phyloP scores from a whole-genome alignment of 2,888 invertebrate genomes.

The Drosophila mimetica region DNA sequence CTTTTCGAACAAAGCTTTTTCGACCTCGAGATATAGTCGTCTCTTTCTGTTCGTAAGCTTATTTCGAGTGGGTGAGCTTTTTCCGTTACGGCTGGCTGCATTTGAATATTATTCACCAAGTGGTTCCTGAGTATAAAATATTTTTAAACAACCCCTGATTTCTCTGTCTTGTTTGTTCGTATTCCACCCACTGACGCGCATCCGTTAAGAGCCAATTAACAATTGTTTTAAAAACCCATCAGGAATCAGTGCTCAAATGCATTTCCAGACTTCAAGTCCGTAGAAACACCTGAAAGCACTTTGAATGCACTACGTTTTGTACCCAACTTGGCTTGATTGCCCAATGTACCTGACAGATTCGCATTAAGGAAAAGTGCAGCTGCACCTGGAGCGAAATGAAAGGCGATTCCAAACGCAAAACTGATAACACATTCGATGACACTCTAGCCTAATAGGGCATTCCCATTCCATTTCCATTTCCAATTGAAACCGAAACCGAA shows the following conservation, averaged over 20 bases:
- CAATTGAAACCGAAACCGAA: constrained; percentile 1
- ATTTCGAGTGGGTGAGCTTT: constrained; percentile 3
- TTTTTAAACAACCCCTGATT: background rate
- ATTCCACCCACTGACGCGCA: background rate
- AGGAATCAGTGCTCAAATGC: background rate
- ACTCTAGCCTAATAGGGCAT: constrained; percentile 12
- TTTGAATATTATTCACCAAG: constrained; percentile 4
- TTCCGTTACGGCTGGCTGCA: constrained; percentile 8
- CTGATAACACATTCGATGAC: constrained; percentile 12
- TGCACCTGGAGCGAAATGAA: constrained; percentile 14
- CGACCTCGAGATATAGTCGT: background rate
- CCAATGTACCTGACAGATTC: constrained; percentile 1
- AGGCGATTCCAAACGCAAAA: background rate
- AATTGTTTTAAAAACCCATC: background rate
- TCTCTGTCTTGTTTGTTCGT: constrained; percentile 5
- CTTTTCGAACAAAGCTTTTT: constrained; percentile 10
- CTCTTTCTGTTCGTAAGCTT: background rate
- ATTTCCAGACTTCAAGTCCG: background rate
- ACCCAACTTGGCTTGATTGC: constrained; percentile 4
- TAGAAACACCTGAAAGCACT: constrained; percentile 32
- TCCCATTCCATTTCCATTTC: constrained; percentile 13
- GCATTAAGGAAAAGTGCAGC: background rate
- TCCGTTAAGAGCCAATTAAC: constrained; percentile 7
- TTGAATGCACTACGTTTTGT: background rate
- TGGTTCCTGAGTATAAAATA: background rate